A percentile compares a stretch with the other conserved stretches of the same genome.
Evolutionary conservation across 2,797 vertebrate species (phyloP).

Genomic region (Argentina silus): DNA sequence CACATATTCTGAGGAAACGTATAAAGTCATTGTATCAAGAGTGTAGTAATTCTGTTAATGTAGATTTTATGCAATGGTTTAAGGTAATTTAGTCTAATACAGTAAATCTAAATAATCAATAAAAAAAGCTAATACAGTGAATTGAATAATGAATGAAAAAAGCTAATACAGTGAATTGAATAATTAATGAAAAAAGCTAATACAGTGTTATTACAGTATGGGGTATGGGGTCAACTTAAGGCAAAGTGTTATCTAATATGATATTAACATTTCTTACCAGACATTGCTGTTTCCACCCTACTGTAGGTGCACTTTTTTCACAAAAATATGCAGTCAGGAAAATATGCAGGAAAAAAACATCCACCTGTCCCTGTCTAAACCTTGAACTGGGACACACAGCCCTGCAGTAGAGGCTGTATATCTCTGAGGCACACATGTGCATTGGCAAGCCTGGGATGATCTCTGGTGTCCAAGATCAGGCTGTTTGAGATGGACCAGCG

Average conservation of each 20-base stretch:
- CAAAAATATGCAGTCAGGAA: neutral
- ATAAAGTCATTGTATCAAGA: neutral
- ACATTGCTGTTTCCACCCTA: neutral
- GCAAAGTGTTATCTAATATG: neutral
- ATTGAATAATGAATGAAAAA: neutral
- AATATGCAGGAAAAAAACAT: neutral
- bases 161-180: neutral
- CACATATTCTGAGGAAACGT: neutral
- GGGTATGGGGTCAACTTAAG: no score
- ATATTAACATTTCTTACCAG: neutral
- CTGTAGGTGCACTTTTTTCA: neutral
- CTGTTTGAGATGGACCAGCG: neutral
- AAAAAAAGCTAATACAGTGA: neutral
- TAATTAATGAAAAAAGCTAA: neutral
- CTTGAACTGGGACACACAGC: neutral
- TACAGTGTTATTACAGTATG: no score
- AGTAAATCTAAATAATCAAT: neutral
- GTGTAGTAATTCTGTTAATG: neutral
- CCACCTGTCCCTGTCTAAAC: neutral
- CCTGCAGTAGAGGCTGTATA: neutral
- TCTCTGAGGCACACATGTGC: conserved; percentile 1
- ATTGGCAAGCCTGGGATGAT: conserved; percentile 4
- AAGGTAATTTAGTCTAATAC: neutral
- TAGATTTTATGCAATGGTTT: neutral
- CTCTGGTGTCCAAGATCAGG: conserved; percentile 6